Evolutionary conservation across 2,113 vertebrate genomes (phyloP).

Genomic region (Apeltes quadracus): DNA sequence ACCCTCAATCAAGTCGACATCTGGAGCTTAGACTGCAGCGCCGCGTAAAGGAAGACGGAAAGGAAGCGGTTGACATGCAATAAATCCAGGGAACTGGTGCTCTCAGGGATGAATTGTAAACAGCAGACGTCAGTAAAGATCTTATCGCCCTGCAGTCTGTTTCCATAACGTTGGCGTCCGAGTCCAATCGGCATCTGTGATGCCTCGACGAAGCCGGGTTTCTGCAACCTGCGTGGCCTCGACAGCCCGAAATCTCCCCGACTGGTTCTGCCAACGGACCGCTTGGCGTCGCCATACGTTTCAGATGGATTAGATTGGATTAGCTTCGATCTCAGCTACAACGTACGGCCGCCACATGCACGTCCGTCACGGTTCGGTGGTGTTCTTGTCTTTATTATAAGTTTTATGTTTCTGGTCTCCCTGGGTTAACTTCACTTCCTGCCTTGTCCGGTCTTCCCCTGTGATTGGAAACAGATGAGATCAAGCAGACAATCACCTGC

Average conservation of each 20-base stretch:
- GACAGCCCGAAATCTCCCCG: neutral
- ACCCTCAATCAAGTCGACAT: slow-evolving; percentile 22
- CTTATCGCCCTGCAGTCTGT: neutral
- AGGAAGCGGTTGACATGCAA: neutral
- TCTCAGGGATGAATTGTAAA: neutral
- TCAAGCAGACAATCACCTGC: too few relatives aligned
- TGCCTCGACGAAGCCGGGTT: too few relatives aligned
- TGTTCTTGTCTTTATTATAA: too few relatives aligned
- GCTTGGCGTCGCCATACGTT: neutral
- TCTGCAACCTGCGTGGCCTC: neutral
- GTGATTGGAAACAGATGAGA: too few relatives aligned
- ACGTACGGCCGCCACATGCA: too few relatives aligned
- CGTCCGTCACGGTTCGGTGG: too few relatives aligned
- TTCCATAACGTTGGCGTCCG: neutral
- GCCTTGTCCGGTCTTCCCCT: too few relatives aligned
- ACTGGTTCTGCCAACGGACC: too few relatives aligned
- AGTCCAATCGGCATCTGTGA: neutral
- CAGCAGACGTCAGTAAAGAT: neutral
- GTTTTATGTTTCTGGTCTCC: too few relatives aligned
- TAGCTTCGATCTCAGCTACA: too few relatives aligned
- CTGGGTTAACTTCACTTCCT: too few relatives aligned
- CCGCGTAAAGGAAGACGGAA: too few relatives aligned
- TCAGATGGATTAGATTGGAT: neutral
- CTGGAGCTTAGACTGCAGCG: neutral
- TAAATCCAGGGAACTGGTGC: neutral